phyloP scores from a whole-genome alignment of 2,888 invertebrate species.

The Atrina japonica region DNA sequence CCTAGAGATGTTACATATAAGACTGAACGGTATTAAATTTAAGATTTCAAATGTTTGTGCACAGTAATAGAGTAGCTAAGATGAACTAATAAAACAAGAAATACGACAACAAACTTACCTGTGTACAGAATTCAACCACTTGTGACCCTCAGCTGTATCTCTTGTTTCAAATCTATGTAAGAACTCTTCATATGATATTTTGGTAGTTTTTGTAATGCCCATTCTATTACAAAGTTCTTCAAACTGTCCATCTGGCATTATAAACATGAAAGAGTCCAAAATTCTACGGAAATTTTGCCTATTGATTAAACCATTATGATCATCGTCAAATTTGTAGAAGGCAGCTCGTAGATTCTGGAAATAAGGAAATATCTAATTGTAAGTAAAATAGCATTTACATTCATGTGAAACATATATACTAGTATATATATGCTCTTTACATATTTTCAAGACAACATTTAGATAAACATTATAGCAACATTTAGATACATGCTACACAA shows the following conservation, averaged over 20 bases:
- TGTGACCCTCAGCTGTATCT: conserved; percentile 77
- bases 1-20: too few species aligned
- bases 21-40: too few species aligned
- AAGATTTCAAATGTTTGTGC: too few species aligned
- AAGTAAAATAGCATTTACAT: too few species aligned
- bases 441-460: too few species aligned
- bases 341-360: conserved; percentile 76
- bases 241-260: conserved; percentile 74
- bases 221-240: conserved; percentile 73
- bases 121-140: conserved; percentile 78
- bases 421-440: too few species aligned
- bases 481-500: too few species aligned
- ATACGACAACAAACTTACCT: conserved; percentile 61
- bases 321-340: conserved; percentile 79
- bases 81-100: neutral
- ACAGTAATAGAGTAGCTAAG: too few species aligned
- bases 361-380: neutral
- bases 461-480: too few species aligned
- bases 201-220: conserved; percentile 64
- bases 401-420: too few species aligned
- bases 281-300: conserved; percentile 75
- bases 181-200: conserved; percentile 76
- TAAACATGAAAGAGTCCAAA: conserved; percentile 76
- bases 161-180: conserved; percentile 76
- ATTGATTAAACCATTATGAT: conserved; percentile 73